phyloP scores from a whole-genome alignment of 2,888 invertebrate genomes.

The Junonia oenone region DNA sequence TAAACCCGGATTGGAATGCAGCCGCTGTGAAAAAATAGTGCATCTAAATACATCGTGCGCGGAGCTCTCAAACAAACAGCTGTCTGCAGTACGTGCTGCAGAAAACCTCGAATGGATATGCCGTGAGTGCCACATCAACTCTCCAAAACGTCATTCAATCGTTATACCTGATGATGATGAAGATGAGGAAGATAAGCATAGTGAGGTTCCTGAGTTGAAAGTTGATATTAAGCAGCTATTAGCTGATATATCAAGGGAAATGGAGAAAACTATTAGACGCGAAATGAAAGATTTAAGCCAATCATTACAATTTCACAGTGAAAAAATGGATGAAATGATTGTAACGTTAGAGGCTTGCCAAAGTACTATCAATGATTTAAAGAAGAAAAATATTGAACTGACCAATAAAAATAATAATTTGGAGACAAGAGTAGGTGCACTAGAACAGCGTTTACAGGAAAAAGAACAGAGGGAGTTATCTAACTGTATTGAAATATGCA shows the following conservation, averaged over 20 bases:
- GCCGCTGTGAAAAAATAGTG: not conserved
- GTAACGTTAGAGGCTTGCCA: slow-evolving; percentile 6
- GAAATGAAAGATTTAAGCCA: slow-evolving; percentile 6
- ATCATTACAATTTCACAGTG: slow-evolving; percentile 14
- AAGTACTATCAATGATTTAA: slow-evolving; percentile 5
- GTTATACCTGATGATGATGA: slow-evolving; percentile 14
- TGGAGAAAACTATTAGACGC: slow-evolving; percentile 16
- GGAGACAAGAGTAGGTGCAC: slow-evolving; percentile 8
- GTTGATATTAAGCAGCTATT: slow-evolving; percentile 5
- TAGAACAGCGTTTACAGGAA: slow-evolving; percentile 27
- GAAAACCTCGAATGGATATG: not conserved
- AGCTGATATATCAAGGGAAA: slow-evolving; percentile 17
- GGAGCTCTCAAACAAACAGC: not conserved
- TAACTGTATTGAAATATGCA: not conserved
- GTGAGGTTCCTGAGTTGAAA: not conserved
- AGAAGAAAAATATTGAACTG: slow-evolving; percentile 6
- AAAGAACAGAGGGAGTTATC: slow-evolving; percentile 21
- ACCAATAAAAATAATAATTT: slow-evolving; percentile 12
- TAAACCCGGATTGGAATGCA: not conserved
- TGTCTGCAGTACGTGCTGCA: not conserved
- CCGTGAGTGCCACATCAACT: not conserved
- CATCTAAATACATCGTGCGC: not conserved
- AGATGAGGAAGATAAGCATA: slow-evolving; percentile 19
- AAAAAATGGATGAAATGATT: slow-evolving; percentile 23
- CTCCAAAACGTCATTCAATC: slow-evolving; percentile 6